Evolutionary conservation across 2,797 vertebrate genomes (phyloP).

Genomic region (Falco naumanni): DNA sequence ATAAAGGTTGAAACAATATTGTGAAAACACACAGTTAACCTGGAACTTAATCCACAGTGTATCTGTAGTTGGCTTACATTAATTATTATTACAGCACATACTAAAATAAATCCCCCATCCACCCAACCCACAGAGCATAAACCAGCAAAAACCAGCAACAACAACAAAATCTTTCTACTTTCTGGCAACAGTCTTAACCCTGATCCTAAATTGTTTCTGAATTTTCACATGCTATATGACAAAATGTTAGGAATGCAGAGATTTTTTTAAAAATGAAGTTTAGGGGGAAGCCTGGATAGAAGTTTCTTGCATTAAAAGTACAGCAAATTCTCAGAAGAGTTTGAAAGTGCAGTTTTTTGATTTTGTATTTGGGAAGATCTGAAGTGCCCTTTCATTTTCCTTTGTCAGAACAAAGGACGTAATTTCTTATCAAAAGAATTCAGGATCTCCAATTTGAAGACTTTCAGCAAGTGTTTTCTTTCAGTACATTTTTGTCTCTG

Average conservation of each 20-base stretch:
- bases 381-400: neutral
- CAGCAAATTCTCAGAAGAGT: neutral
- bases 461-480: neutral
- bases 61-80: neutral
- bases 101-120: neutral
- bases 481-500: neutral
- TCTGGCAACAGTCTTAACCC: neutral
- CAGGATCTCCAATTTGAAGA: neutral
- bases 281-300: neutral
- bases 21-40: neutral
- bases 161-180: neutral
- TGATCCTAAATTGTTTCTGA: neutral
- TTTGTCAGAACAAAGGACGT: neutral
- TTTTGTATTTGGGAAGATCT: neutral
- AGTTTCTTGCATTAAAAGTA: neutral
- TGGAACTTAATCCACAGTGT: neutral
- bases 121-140: neutral
- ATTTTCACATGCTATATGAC: neutral
- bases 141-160: neutral
- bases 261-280: neutral
- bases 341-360: neutral
- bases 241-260: neutral
- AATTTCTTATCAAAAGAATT: constrained; percentile 1
- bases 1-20: neutral
- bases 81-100: neutral